Conservation (phyloP, 2,888 invertebrate genomes). For the Scelioninae gen. 1 region DNA sequence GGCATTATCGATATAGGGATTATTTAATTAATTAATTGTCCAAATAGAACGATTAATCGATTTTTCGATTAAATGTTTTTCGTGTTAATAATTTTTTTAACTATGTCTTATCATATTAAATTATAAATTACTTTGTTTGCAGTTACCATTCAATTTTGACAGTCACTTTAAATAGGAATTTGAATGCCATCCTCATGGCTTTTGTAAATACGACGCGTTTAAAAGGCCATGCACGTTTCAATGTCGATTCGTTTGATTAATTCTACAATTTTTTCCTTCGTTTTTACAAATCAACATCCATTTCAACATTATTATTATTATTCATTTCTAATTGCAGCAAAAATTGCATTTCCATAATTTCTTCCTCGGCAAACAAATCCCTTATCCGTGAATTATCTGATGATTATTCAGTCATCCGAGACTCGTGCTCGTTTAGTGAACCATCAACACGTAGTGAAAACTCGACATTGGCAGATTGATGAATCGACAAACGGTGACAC, state of each 20-base stretch:
- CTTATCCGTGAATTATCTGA: slow-evolving; percentile 18
- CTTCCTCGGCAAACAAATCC: slow-evolving; percentile 20
- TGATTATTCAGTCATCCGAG: slow-evolving; percentile 34
- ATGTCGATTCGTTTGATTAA: too few relatives aligned
- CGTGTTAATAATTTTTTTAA: background rate
- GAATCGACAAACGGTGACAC: slow-evolving; percentile 57
- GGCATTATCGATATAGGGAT: too few relatives aligned
- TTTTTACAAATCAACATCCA: background rate
- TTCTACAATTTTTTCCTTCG: background rate
- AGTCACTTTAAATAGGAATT: slow-evolving; percentile 20
- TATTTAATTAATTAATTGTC: background rate
- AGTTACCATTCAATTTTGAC: slow-evolving; percentile 45
- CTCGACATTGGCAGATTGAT: slow-evolving; percentile 61
- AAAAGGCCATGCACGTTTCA: too few relatives aligned
- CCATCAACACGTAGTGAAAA: slow-evolving; percentile 56
- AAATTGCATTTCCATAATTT: slow-evolving; percentile 26
- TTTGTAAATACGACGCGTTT: too few relatives aligned
- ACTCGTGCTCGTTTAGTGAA: slow-evolving; percentile 45
- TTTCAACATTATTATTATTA: background rate
- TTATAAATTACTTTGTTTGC: slow-evolving; percentile 34
- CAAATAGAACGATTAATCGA: too few relatives aligned
- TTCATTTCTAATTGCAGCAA: slow-evolving; percentile 1
- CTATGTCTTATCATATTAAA: slow-evolving; percentile 1
- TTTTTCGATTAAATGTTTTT: too few relatives aligned
- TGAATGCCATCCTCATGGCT: too few relatives aligned